Percentiles rank a stretch among this genome's conserved stretches.
Evolutionary conservation across 2,113 vertebrate genomes (phyloP).

Genomic region (Hoplias malabaricus): DNA sequence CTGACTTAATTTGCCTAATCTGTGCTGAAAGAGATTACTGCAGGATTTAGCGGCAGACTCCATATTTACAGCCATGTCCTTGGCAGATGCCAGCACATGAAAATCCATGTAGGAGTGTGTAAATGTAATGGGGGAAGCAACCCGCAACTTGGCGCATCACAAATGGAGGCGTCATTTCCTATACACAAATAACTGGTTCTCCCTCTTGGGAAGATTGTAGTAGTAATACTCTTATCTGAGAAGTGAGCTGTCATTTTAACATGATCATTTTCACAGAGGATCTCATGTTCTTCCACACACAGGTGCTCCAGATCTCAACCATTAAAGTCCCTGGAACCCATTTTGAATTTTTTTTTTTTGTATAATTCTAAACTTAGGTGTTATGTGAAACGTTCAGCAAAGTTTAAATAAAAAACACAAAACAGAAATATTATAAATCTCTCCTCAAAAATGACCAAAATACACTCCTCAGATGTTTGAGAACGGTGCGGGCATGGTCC

Average conservation of each 20-base stretch:
- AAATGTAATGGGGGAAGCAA: background rate
- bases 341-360: no score
- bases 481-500: no score
- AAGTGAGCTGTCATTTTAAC: background rate
- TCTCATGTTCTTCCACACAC: background rate
- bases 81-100: background rate
- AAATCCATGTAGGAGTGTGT: background rate
- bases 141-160: background rate
- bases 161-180: background rate
- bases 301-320: background rate
- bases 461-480: no score
- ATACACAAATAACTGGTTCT: background rate
- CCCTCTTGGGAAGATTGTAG: background rate
- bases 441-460: no score
- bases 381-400: no score
- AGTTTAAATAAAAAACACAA: no score
- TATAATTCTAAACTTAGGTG: no score
- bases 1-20: slow-evolving; percentile 33
- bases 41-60: background rate
- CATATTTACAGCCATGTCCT: background rate
- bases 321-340: background rate
- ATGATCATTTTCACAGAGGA: background rate
- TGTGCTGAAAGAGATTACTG: slow-evolving; percentile 26
- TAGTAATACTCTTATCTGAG: background rate
- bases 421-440: no score